Percentiles rank a stretch among this genome's conserved stretches.
Evolutionary conservation across 1,140 invertebrate genomes (phyloP).

Genomic region (Eumeta japonica): DNA sequence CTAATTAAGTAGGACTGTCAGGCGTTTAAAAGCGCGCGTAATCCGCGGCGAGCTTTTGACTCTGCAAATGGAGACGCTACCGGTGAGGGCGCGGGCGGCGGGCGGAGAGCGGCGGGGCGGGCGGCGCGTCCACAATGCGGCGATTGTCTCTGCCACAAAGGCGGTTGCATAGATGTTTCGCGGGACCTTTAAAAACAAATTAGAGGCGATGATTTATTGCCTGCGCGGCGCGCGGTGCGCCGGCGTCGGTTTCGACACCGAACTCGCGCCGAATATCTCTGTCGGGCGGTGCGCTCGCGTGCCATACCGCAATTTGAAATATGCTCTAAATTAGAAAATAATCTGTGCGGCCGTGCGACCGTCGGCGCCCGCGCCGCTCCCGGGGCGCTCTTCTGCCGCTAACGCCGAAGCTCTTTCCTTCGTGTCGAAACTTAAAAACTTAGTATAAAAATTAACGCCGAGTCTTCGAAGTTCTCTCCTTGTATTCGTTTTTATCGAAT

Average conservation of each 20-base stretch:
- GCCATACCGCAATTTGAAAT: constrained; percentile 50
- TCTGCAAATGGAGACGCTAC: no score
- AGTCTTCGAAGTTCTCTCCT: no score
- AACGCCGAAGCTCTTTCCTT: no score
- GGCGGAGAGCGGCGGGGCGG: constrained; percentile 24
- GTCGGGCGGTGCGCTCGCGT: constrained; percentile 38
- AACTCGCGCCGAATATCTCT: constrained; percentile 26
- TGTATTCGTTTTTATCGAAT: no score
- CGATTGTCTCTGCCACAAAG: constrained; percentile 36
- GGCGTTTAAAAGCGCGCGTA: no score
- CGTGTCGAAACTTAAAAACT: no score
- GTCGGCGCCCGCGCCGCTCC: no score
- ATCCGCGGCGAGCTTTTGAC: no score
- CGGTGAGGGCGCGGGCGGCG: no score
- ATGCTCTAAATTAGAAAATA: constrained; percentile 54
- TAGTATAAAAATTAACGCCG: no score
- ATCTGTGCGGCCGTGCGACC: constrained; percentile 39
- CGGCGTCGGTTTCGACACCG: constrained; percentile 15
- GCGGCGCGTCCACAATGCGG: constrained; percentile 27
- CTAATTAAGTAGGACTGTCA: constrained; percentile 19
- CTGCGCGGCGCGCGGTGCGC: constrained; percentile 32
- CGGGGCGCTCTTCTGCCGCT: no score
- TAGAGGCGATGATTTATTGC: constrained; percentile 54
- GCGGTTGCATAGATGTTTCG: constrained; percentile 38
- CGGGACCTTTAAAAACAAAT: constrained; percentile 56